These are phyloP conservation scores for Oreochromis tanganicae DNA, from an alignment of 2,113 vertebrate species.

Conservation along the genomic window DNA sequence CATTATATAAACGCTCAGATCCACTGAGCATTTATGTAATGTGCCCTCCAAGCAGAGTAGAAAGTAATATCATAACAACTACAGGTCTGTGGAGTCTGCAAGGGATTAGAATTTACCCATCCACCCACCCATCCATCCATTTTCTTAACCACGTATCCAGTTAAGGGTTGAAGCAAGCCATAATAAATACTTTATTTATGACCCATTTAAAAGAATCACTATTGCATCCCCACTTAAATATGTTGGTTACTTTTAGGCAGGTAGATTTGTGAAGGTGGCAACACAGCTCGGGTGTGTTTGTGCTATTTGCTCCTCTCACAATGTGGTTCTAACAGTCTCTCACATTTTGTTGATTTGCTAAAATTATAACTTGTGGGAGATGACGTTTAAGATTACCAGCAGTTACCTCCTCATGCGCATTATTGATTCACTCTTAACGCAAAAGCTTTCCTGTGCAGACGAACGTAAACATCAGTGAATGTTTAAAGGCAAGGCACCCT, in stretches of 20 bases:
- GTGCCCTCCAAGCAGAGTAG: not conserved
- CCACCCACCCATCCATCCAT: not conserved
- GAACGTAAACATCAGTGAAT: not conserved
- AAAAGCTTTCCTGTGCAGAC: not conserved
- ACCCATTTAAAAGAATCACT: not conserved
- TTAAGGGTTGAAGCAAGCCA: not conserved
- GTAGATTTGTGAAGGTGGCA: not conserved
- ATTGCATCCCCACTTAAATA: not conserved
- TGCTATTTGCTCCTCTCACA: not conserved
- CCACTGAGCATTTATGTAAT: not conserved
- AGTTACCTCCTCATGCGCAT: not conserved
- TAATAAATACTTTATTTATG: not conserved
- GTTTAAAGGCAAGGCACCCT: not conserved
- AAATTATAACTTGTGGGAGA: not conserved
- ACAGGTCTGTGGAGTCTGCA: not conserved
- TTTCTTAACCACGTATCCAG: not conserved
- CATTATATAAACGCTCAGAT: not conserved
- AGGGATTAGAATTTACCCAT: not conserved
- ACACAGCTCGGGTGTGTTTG: not conserved
- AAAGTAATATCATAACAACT: not conserved
- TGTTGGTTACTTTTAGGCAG: not conserved
- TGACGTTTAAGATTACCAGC: not conserved
- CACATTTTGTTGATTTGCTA: not conserved
- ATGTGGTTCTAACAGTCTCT: rapidly evolving
- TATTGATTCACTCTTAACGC: not conserved